These are phyloP conservation scores for Prolemur simus DNA, from an alignment of 2,113 vertebrate genomes.

Conservation along the genomic window DNA sequence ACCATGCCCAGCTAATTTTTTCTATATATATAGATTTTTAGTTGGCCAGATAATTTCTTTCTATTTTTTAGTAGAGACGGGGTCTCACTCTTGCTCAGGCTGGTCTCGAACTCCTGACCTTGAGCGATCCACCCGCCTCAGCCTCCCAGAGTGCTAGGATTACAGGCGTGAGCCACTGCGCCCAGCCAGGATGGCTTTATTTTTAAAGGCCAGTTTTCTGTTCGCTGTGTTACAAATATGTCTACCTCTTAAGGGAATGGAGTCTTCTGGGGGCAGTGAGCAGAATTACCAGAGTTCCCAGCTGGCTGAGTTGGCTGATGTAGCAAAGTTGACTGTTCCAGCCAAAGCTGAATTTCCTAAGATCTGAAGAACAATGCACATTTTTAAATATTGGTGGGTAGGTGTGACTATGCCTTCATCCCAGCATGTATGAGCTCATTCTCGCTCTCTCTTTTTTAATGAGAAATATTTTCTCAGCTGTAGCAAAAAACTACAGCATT, in stretches of 20 bases:
- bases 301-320: background rate
- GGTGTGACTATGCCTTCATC: background rate
- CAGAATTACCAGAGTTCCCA: background rate
- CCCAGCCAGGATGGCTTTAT: slow-evolving; percentile 17
- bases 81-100: too few relatives aligned
- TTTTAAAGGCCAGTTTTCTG: slow-evolving; percentile 50
- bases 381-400: background rate
- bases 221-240: slow-evolving; percentile 2
- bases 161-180: too few relatives aligned
- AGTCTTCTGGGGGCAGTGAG: background rate
- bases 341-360: slow-evolving; percentile 37
- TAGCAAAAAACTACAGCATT: background rate
- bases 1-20: too few relatives aligned
- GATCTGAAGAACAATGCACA: slow-evolving; percentile 9
- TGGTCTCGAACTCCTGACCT: too few relatives aligned
- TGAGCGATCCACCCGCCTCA: too few relatives aligned
- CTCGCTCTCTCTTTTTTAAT: background rate
- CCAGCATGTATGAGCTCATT: background rate
- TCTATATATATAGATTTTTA: too few relatives aligned
- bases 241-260: background rate
- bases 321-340: background rate
- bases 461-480: slow-evolving; percentile 51
- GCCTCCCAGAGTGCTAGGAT: too few relatives aligned
- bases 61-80: too few relatives aligned
- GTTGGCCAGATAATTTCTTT: too few relatives aligned